Base-by-base conservation (phyloP, 2,888 invertebrate genomes). In the Hartigia nigra region DNA sequence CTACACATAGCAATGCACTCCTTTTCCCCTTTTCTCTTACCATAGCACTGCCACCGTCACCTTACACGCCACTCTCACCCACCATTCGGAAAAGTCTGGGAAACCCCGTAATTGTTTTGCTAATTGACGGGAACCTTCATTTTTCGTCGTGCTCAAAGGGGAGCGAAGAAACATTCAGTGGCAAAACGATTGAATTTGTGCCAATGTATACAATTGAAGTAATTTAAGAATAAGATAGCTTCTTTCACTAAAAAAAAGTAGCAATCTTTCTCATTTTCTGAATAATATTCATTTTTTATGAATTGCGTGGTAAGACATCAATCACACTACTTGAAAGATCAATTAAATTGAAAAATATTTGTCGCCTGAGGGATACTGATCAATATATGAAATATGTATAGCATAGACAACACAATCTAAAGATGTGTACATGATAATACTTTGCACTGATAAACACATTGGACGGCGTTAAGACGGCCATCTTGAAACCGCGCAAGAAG, bases 401-500 rank as follows among this genome's bases (percentile, higher is more conserved):
- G 23, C 55, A 55, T 55, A 55, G 55, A 55, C 55, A 55, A 55
- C 55, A 55, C 23, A 55, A 23, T 23, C 23, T 55, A 55, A 1
- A 39, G 55, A 55, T 14, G 55, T 23, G 9, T 55, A 23, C 55
- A 55, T 23, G 9, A 23, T 55, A 55, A 55, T 55, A 55, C 55
- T 55, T 55, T 9, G 55, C 55, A 55, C 9, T 55, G 55, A 55
- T 55, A 55, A 55, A 55, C 23, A 55, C 55, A 23, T 55, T 23
- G 23, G 14, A 55, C 9, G 55, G 55, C 55, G 55, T 55, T 55
- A 23, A 55, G 55, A 55, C 55, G 12, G 72, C 72, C 72, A 72
- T 72, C 72, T 72, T 72, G 72, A 72, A 12, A 72, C 34, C 72
- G 31, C n/a, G 72, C 72, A 34, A 31, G 72, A 72, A 72, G 72